Evolutionary conservation across 1,140 invertebrate species (phyloP).

Genomic region (Drosophila erecta): DNA sequence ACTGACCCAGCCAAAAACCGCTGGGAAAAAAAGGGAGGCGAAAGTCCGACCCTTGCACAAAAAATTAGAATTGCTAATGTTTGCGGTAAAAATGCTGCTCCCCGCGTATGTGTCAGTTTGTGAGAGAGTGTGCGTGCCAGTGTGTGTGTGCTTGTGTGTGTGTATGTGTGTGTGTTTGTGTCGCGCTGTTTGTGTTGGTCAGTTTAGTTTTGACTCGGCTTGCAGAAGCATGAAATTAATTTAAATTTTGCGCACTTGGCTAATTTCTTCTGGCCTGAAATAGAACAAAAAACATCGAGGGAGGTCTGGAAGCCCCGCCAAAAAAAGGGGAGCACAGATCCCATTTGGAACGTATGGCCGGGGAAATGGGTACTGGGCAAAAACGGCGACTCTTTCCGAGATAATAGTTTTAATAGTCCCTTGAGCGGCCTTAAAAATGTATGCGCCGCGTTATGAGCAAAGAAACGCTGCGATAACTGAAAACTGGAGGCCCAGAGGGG

Average conservation of each 20-base stretch:
- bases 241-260: constrained; percentile 76
- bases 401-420: constrained; percentile 76
- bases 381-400: constrained; percentile 37
- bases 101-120: constrained; percentile 24
- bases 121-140: constrained; percentile 5
- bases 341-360: constrained; percentile 29
- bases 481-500: constrained; percentile 11
- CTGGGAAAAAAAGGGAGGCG: constrained; percentile 27
- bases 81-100: constrained; percentile 69
- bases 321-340: constrained; percentile 8
- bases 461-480: constrained; percentile 52
- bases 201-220: constrained; percentile 65
- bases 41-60: constrained; percentile 53
- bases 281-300: constrained; percentile 11
- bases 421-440: constrained; percentile 64
- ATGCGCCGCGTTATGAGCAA: constrained; percentile 64
- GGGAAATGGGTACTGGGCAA: background rate
- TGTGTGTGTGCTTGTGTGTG: background rate
- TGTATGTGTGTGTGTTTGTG: constrained; percentile 30
- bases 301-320: background rate
- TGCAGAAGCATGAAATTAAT: constrained; percentile 74
- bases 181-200: constrained; percentile 53
- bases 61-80: constrained; percentile 75
- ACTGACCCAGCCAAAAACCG: constrained; percentile 62
- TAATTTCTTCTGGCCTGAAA: constrained; percentile 65